Evolutionary conservation across 1,140 invertebrate species (phyloP), one percentile per base, ranked within the genome.

Genomic region (Drosophila pallidifrons): DNA sequence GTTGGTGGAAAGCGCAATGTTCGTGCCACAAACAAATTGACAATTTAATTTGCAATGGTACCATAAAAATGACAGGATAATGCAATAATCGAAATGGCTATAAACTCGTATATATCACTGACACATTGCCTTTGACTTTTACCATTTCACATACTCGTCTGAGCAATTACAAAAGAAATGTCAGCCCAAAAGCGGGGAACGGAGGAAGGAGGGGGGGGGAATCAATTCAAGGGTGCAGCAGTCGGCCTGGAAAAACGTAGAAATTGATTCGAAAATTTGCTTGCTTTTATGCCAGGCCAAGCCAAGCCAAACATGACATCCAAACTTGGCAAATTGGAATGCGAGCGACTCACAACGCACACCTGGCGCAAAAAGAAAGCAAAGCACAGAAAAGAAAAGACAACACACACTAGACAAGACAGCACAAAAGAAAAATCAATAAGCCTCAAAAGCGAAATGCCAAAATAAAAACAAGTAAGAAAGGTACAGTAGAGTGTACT

Each of bases 41-140:
- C 82, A 88, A 87, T 83, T 87, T 87, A 87, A 87, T 87, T 88
- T 87, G 76, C 79, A 68, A 57, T 52, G 55, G 68, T 59, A 83
- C 73, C 75, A 78, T 46, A 72, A 25, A 43, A 75, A 69, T 87
- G 82, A 88, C 82, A 88, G 76, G 69, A 74, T 87, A 88, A 88
- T 87, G 74, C 77, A 87, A 88, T 88, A 87, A 87, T 82, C 77
- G 63, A 45, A 63, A 47, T 61, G 75, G 51, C 28, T 81, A 81
- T 74, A 65, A 72, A 54, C 52, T 65, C 58, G 43, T 52, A 55
- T 80, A 65, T 77, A 65, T 81, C 65, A 25, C 66, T 75, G 77
- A 77, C 76, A 57, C 73, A 30, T 8, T 60, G 16, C 46, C 61
- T 70, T 41, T 75, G 69, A 75, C 75, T 79, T 54, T 15, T 2